Conservation (phyloP, 2,113 vertebrate genomes). For the Burhinus bistriatus region DNA sequence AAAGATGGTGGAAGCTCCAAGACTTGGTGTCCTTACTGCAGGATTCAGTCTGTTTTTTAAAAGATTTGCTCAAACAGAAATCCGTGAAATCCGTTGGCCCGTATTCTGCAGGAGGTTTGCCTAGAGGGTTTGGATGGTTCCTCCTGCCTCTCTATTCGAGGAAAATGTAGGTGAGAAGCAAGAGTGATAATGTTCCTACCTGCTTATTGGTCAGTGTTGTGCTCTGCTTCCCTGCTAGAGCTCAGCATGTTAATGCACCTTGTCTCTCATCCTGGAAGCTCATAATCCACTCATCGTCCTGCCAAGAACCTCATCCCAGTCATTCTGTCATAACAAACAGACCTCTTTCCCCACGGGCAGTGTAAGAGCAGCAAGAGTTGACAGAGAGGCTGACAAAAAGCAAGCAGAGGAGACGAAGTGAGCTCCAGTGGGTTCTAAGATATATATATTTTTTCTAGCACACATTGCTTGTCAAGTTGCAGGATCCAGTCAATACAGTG, state of each 20-base stretch:
- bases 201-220: not conserved
- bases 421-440: not conserved
- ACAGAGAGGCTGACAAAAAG: not conserved
- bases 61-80: not conserved
- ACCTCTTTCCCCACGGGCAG: not conserved
- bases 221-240: not conserved
- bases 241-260: not conserved
- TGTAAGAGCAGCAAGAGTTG: not conserved
- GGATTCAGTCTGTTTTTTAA: not conserved
- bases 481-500: slow-evolving; percentile 58
- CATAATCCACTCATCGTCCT: not conserved
- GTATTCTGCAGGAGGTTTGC: not conserved
- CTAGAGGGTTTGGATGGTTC: not conserved
- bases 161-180: not conserved
- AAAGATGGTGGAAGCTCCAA: not conserved
- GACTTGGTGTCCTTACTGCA: not conserved
- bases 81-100: not conserved
- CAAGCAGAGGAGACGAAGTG: not conserved
- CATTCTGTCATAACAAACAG: slow-evolving; percentile 3
- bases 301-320: slow-evolving; percentile 33
- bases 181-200: not conserved
- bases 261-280: not conserved
- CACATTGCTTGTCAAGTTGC: not conserved
- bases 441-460: not conserved
- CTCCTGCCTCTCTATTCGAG: not conserved